Base-by-base conservation (phyloP, 2,797 vertebrate genomes). In the Gobionotothen gibberifrons region DNA sequence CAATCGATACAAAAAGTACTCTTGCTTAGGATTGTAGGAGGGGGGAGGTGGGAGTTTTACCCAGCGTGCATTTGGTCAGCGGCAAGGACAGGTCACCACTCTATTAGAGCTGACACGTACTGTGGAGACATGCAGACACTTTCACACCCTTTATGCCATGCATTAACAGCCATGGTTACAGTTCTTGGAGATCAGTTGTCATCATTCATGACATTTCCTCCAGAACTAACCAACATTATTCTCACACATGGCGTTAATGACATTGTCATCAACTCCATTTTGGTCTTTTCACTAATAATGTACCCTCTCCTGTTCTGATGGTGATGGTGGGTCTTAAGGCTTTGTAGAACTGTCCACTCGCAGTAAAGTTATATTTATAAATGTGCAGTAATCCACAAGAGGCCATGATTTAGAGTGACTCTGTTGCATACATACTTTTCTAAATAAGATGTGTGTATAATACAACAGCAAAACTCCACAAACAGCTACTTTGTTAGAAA, bases 61-160 rank as follows among this genome's bases (percentile, higher is more conserved):
- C 63, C 67, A 78, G 59, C 15, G 54, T 64, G 68, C 55, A 68
- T 10, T 62, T 55, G 13, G 19, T 6, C 12, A 55, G 47, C 32
- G 43, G 12, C 54, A 7, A 67, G 32, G 40, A 61, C 63, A 43
- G 26, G 46, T 61, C 29, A 67, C 19, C 19, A 12, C 21, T 57
- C 5, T 53, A 4, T 55, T 17, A 60, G 10, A 40, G 26, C 53
- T 44, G 43, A 21, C 51, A 17, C 32, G 39, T n/a, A 21, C 39
- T 57, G 55, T 42, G 52, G 19, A 49, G 39, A 15, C 53, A 15
- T 4, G 36, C 3, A 39, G 48, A 51, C n/a, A 19, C 29, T 13
- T 48, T 57, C 62, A 43, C 15, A 19, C 4, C 10, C 11, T 47
- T 21, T 48, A 32, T 56, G 29, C 9, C 14, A 8, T 36, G 4